Conservation (phyloP, 2,113 vertebrate species). For the Irena cyanogastra region DNA sequence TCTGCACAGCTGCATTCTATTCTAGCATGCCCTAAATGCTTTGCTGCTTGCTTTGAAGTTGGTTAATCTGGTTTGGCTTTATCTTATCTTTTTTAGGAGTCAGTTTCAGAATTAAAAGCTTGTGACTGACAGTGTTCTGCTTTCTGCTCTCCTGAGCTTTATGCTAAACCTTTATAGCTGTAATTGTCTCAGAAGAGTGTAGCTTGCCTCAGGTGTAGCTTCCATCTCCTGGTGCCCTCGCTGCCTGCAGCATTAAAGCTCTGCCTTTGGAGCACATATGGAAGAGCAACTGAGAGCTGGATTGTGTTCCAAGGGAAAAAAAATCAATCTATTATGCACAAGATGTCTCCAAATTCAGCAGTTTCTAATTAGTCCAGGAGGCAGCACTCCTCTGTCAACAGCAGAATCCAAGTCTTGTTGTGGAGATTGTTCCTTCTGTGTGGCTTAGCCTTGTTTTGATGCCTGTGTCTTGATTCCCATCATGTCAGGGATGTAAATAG, state of each 20-base stretch:
- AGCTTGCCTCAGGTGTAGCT: background rate
- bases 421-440: background rate
- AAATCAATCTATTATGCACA: background rate
- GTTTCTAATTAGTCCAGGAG: background rate
- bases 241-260: background rate
- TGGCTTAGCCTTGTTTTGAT: background rate
- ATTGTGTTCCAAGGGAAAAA: fast-evolving
- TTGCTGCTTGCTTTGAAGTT: constrained; percentile 30
- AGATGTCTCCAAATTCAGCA: background rate
- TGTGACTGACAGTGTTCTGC: background rate
- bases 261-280: background rate
- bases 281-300: background rate
- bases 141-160: constrained; percentile 3
- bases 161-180: background rate
- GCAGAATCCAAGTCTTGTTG: background rate
- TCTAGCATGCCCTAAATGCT: background rate
- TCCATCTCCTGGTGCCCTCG: background rate
- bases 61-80: background rate
- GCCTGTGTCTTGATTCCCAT: background rate
- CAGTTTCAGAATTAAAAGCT: background rate
- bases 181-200: background rate
- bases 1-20: background rate
- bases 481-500: background rate
- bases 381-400: background rate
- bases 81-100: constrained; percentile 23